A percentile compares a stretch with the other conserved stretches of the same genome.
Conservation (phyloP, 1,140 invertebrate genomes). For the Drosophila bifasciata region DNA sequence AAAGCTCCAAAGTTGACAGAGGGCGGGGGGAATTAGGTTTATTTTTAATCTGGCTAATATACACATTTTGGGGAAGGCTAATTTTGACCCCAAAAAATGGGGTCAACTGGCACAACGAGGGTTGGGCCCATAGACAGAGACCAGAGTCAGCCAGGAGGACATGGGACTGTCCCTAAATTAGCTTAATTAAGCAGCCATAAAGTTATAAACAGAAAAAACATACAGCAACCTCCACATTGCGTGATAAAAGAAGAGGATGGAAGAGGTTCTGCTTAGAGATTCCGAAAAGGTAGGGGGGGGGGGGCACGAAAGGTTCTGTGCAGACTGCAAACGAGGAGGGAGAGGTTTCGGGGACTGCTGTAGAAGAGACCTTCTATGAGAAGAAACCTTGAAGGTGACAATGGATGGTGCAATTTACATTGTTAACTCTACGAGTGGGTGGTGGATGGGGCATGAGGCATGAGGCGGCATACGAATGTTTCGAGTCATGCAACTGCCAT, state of each 20-base stretch:
- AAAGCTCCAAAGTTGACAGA: conserved; percentile 33
- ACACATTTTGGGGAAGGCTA: conserved; percentile 36
- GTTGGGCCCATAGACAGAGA: conserved; percentile 13
- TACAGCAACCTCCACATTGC: too few relatives aligned
- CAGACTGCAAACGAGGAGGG: not conserved
- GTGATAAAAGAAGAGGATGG: too few relatives aligned
- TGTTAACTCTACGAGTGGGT: conserved; percentile 24
- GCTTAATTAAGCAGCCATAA: conserved; percentile 37
- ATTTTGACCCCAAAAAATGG: conserved; percentile 50
- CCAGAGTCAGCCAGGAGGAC: not conserved
- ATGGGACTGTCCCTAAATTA: conserved; percentile 19
- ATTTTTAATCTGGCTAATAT: conserved; percentile 62
- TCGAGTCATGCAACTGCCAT: conserved; percentile 38
- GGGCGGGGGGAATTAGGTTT: conserved; percentile 23
- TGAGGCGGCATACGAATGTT: too few relatives aligned
- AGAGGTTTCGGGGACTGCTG: not conserved
- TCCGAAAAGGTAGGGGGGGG: too few relatives aligned
- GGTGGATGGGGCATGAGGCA: not conserved
- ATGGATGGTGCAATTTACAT: conserved; percentile 50
- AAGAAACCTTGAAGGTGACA: conserved; percentile 45
- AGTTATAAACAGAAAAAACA: conserved; percentile 16
- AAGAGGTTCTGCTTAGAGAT: conserved; percentile 1
- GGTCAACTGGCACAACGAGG: conserved; percentile 42
- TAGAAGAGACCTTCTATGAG: conserved; percentile 1
- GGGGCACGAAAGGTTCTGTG: not conserved